Conservation (phyloP, 2,797 vertebrate species). For the Botia almorhae region DNA sequence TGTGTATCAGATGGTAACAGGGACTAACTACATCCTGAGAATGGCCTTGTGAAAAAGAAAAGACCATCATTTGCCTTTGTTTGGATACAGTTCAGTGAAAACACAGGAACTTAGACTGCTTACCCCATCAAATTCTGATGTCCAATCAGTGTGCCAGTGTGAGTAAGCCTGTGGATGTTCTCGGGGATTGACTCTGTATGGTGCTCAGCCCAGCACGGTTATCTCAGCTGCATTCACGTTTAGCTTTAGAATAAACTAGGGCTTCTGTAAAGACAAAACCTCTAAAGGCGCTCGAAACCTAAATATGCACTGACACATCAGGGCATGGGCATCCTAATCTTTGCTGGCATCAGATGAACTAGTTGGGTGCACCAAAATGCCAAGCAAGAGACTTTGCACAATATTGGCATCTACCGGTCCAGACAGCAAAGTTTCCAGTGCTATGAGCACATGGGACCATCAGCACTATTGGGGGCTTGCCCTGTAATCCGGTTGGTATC, state of each 20-base stretch:
- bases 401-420: slow-evolving; percentile 51
- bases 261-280: slow-evolving; percentile 51
- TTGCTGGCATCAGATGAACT: slow-evolving; percentile 40
- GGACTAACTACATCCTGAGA: too few relatives aligned
- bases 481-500: slow-evolving; percentile 71
- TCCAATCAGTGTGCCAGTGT: slow-evolving; percentile 38
- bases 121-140: slow-evolving; percentile 8
- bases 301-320: slow-evolving; percentile 51
- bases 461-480: slow-evolving; percentile 82
- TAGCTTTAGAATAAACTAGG: slow-evolving; percentile 29
- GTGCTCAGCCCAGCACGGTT: slow-evolving; percentile 28
- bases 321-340: slow-evolving; percentile 55
- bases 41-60: too few relatives aligned
- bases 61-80: background rate
- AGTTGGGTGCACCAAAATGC: slow-evolving; percentile 59
- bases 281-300: background rate
- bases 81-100: background rate
- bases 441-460: slow-evolving; percentile 74
- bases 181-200: slow-evolving; percentile 52
- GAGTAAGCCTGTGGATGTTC: slow-evolving; percentile 33
- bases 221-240: slow-evolving; percentile 43
- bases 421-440: slow-evolving; percentile 78
- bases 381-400: slow-evolving; percentile 62
- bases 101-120: background rate
- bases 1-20: too few relatives aligned